phyloP scores from a whole-genome alignment of 2,113 vertebrate genomes.

The Gavia stellata region DNA sequence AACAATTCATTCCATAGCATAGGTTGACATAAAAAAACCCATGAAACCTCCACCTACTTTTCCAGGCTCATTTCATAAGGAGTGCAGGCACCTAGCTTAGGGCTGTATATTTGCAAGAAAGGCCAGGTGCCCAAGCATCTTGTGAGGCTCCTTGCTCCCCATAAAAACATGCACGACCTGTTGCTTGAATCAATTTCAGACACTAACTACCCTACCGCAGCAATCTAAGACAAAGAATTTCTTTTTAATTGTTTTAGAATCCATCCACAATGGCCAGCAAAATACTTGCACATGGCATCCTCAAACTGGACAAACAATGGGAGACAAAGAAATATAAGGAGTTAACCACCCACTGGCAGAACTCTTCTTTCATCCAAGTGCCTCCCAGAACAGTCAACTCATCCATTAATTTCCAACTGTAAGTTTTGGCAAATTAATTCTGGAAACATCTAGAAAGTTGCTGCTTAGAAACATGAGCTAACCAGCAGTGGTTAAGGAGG shows the following conservation, averaged over 20 bases:
- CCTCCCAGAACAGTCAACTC: background rate
- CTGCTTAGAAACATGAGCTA: background rate
- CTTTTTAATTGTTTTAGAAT: background rate
- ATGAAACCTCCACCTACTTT: background rate
- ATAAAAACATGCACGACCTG: background rate
- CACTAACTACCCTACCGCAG: background rate
- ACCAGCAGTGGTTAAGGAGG: background rate
- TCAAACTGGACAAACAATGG: background rate
- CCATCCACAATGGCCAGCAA: background rate
- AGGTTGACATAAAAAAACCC: background rate
- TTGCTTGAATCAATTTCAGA: background rate
- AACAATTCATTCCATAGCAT: background rate
- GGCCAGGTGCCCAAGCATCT: background rate
- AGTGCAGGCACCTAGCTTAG: background rate
- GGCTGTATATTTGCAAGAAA: background rate
- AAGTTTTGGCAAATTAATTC: background rate
- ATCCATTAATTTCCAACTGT: background rate
- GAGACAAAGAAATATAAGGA: background rate
- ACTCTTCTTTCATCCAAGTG: background rate
- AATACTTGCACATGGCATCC: rapidly evolving
- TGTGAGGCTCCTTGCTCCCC: background rate
- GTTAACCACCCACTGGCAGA: background rate
- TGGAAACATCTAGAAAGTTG: background rate
- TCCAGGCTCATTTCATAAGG: background rate
- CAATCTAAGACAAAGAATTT: background rate